phyloP scores from a whole-genome alignment of 2,113 vertebrate genomes.

The human (Homo sapiens) region GRCh38 chr20:9405001-9405500 shows the following conservation, averaged over 20 bases:
- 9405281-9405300: constrained; percentile 82
- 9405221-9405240: constrained; percentile 11
- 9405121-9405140: neutral
- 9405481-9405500: constrained; percentile 11
- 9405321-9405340: constrained; percentile 96
- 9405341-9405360: constrained; percentile 92
- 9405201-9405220: neutral
- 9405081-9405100: neutral
- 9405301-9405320: constrained; percentile 88
- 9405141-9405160: neutral
- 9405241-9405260: neutral
- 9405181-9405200: constrained; percentile 4
- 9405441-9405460: constrained; percentile 26
- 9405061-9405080: neutral
- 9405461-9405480: neutral
- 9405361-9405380: constrained; percentile 60
- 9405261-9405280: constrained; percentile 68
- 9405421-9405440: neutral
- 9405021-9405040: neutral
- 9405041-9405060: neutral
- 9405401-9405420: neutral
- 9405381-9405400: neutral
- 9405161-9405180: neutral
- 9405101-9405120: neutral
- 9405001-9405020: neutral